Conservation (phyloP, 2,888 invertebrate genomes). For the Sphecodes monilicornis region DNA sequence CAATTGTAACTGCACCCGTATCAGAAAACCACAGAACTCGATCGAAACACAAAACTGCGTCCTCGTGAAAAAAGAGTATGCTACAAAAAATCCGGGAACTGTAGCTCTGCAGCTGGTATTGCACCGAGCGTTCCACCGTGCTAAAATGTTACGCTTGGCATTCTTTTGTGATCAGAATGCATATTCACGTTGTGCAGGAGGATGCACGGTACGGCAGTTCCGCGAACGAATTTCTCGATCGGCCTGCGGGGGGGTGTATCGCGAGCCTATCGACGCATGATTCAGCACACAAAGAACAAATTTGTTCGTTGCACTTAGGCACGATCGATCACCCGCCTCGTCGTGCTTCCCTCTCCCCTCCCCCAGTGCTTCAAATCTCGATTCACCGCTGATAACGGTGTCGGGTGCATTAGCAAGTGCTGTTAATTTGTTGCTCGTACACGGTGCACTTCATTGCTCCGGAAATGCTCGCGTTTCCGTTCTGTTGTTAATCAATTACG, state of each 20-base stretch:
- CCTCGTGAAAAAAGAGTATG: not conserved
- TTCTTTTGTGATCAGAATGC: conserved; percentile 12
- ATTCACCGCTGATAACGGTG: conserved; percentile 55
- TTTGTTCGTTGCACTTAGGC: conserved; percentile 53
- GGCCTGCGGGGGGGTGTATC: conserved; percentile 10
- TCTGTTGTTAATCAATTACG: conserved; percentile 58
- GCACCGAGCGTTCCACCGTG: not conserved
- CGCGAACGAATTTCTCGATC: conserved; percentile 27
- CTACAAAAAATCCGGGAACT: not conserved
- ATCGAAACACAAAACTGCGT: not conserved
- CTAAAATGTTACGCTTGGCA: not conserved
- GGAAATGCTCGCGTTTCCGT: conserved; percentile 58
- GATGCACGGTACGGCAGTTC: not conserved
- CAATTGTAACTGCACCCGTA: not conserved
- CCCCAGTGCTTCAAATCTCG: conserved; percentile 52
- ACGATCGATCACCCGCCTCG: conserved; percentile 56
- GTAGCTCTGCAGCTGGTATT: not conserved
- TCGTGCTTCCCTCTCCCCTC: too few relatives aligned
- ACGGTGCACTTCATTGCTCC: conserved; percentile 20
- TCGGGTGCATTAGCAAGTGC: conserved; percentile 49
- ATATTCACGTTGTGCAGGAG: not conserved
- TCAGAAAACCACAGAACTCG: not conserved
- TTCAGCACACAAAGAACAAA: conserved; percentile 57
- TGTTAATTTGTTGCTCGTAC: conserved; percentile 57
- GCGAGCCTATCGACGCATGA: conserved; percentile 37